Percentiles rank a stretch among this genome's conserved stretches.
Evolutionary conservation across 2,113 vertebrate species (phyloP).

Genomic region (Himantopus leucocephalus): DNA sequence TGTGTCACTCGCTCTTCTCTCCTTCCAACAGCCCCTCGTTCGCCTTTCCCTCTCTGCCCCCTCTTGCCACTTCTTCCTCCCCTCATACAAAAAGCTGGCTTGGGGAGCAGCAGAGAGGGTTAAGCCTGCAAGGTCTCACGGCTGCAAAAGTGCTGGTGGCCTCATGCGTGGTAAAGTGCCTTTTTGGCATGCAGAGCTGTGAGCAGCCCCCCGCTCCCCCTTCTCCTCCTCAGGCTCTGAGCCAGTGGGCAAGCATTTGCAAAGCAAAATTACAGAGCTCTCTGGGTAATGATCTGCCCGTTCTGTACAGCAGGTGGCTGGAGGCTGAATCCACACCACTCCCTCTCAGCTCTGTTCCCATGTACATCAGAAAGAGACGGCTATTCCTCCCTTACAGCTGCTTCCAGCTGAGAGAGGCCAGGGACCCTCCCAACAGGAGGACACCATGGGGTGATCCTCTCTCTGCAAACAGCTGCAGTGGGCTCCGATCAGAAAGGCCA

Average conservation of each 20-base stretch:
- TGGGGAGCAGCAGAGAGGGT: background rate
- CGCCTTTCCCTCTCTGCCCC: background rate
- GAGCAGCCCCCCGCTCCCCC: background rate
- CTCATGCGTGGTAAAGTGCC: slow-evolving; percentile 14
- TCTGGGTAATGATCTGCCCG: slow-evolving; percentile 46
- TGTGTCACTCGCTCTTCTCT: background rate
- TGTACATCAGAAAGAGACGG: background rate
- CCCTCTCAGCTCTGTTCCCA: background rate
- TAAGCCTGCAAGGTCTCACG: background rate
- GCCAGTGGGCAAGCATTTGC: slow-evolving; percentile 48
- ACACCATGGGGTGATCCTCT: background rate
- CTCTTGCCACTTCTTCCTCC: background rate
- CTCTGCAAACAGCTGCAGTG: background rate
- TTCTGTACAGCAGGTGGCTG: slow-evolving; percentile 50
- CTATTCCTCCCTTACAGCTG: slow-evolving; percentile 15
- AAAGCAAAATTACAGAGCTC: slow-evolving; percentile 60
- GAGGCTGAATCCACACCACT: slow-evolving; percentile 33
- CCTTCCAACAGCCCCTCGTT: background rate
- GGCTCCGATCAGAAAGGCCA: background rate
- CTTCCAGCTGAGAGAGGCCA: background rate
- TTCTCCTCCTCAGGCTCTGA: slow-evolving; percentile 16
- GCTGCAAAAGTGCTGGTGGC: background rate
- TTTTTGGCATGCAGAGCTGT: slow-evolving; percentile 50
- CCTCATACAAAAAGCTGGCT: background rate
- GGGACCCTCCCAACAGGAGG: background rate